Evolutionary conservation across 2,888 invertebrate genomes (phyloP).

Genomic region (Synanthedon formicaeformis): DNA sequence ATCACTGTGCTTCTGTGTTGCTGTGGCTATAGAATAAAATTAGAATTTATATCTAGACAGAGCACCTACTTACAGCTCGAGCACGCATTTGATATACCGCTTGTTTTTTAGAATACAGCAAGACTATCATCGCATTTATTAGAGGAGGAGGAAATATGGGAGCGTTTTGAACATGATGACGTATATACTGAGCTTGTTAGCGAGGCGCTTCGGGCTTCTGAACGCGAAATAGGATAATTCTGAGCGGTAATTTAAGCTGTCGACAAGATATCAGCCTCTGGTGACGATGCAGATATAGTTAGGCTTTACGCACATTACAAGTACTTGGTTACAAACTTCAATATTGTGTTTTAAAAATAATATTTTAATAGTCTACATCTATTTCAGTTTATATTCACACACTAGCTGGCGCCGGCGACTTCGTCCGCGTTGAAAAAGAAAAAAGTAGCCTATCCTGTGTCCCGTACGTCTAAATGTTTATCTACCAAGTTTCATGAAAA

Average conservation of each 20-base stretch:
- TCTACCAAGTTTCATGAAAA: too few species aligned
- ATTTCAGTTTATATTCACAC: too few species aligned
- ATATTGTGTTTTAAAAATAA: too few species aligned
- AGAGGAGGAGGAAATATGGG: slow-evolving; percentile 49
- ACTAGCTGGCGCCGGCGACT: too few species aligned
- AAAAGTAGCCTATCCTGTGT: too few species aligned
- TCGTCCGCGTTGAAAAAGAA: too few species aligned
- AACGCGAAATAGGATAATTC: slow-evolving; percentile 54
- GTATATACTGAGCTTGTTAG: slow-evolving; percentile 45
- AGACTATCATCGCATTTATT: slow-evolving; percentile 53
- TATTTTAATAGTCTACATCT: too few species aligned
- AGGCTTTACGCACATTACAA: slow-evolving; percentile 16
- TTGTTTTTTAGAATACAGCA: slow-evolving; percentile 47
- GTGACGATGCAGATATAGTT: slow-evolving; percentile 45
- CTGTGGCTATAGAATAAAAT: slow-evolving; percentile 33
- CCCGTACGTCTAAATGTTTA: too few species aligned
- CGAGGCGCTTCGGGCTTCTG: slow-evolving; percentile 31
- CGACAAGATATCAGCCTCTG: slow-evolving; percentile 52
- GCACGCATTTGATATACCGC: slow-evolving; percentile 41
- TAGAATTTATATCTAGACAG: slow-evolving; percentile 50
- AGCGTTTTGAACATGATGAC: slow-evolving; percentile 28
- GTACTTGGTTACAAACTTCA: background rate
- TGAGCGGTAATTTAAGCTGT: slow-evolving; percentile 52
- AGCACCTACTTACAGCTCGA: slow-evolving; percentile 20
- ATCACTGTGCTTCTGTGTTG: background rate